Evolutionary conservation across 2,797 vertebrate genomes (phyloP), one percentile per base, ranked within the genome.

Genomic region (Lagorchestes hirsutus): DNA sequence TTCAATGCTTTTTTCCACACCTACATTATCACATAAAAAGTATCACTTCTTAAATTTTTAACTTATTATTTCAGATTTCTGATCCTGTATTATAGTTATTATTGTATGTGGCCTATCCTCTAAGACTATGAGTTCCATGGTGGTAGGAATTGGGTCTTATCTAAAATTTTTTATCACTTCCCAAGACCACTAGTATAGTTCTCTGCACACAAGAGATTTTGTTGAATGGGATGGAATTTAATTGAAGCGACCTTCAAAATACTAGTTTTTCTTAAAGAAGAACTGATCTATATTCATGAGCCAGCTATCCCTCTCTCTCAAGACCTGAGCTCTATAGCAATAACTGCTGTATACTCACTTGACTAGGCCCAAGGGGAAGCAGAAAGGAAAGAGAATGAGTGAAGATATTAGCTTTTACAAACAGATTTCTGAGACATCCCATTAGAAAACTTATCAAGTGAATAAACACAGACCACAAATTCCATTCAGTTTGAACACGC

Each of bases 311-410:
- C 9, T 22, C 57, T 95, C 93, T 91, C 62, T 52, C 92, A 55
- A 54, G 91, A 90, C 55, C 13, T 93, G 55, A 50, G 31, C 34
- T 28, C 40, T 82, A 95, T 92, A 95, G 62, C 90, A 91, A 93
- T 18, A 92, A 10, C 54, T 87, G 91, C 82, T 92, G 56, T n/a
- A 90, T 54, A 29, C 4, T 62, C 93, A 56, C 40, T 59, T 90
- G 74, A 93, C n/a, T 55, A 94, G 46, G 57, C 5, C 3, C 40
- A 52, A 91, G 62, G 28, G 95, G 93, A 94, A 34, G 91, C 62
- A 95, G 62, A 62, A 55, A 54, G 22, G 46, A 54, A 92, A 91
- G 62, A 95, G 92, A 93, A 55, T 91, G 22, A 95, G 92, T 92
- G 62, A 54, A 52, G 52, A 90, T 52, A 58, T 24, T 22, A 22